Evolutionary conservation across 35 echinoderm and acorn worm genomes (phyloP), one percentile per base, ranked within the genome.

Genomic region (Holothuria glaberrima): DNA sequence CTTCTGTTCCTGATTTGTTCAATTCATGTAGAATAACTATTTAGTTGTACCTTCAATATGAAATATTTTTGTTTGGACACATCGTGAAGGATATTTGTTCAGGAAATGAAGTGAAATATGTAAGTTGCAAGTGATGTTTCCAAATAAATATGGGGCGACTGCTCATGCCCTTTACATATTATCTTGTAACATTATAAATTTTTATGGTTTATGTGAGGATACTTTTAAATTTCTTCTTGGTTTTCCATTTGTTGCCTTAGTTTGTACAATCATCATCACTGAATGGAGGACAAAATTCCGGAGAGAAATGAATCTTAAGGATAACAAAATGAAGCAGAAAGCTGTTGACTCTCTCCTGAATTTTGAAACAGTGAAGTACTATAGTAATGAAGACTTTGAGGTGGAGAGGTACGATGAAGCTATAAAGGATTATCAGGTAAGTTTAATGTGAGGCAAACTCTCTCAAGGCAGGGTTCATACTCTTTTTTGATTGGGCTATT

Each of bases 351-450:
- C 93, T 18, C 64, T 98, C 16, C 92, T 98, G 0, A 98, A 98
- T 74, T 98, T 98, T 92, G 95, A 98, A 83, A 98, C 95, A 5
- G 97, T 99, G 22, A 99, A 99, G 79, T 99, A 99, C 71, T 99
- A 99, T 61, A 88, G 94, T 54, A 94, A 94, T 69, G 97, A 99
- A 81, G 75, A 90, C 5, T 94, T 95, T 99, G 97, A 99, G 72
- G 93, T 95, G 0, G 52, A 91, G 16, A 71, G 75, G 22, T 95
- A 95, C 57, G 79, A 95, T 65, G 91, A 91, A 32, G 91, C 93
- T 32, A 99, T 99, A 35, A 89, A 83, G 33, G 89, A 83, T 44
- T 99, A 99, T 74, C 97, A 97, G 88, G 95, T 97, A 25, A 91
- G 63, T 78, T 30, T 20, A 2, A 4, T 41, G 2, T 4, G 36